Conservation (phyloP, 2,888 invertebrate species). For the Drosophila falleni region DNA sequence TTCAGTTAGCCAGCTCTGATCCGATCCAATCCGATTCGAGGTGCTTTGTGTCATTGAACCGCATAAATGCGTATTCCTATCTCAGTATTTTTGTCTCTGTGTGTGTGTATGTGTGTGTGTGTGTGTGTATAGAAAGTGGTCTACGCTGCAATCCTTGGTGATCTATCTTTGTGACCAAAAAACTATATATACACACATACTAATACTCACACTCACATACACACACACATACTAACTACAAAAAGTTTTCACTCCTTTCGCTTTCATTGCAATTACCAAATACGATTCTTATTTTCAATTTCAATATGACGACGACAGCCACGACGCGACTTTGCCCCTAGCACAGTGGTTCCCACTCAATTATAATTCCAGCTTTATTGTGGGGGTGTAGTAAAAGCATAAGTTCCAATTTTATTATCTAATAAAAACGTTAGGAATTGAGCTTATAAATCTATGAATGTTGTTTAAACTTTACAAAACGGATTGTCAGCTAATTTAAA, state of each 20-base stretch:
- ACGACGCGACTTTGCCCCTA: slow-evolving; percentile 33
- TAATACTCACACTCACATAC: slow-evolving; percentile 26
- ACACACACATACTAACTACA: slow-evolving; percentile 37
- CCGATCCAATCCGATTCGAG: slow-evolving; percentile 29
- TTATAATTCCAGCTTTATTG: neutral
- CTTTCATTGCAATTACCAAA: slow-evolving; percentile 80
- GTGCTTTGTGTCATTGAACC: slow-evolving; percentile 61
- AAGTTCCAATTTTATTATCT: neutral
- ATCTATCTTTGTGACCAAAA: slow-evolving; percentile 79
- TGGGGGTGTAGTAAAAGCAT: slow-evolving; percentile 5
- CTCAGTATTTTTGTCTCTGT: slow-evolving; percentile 6
- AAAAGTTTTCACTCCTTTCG: slow-evolving; percentile 79
- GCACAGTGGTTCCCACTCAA: slow-evolving; percentile 44
- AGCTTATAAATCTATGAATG: neutral
- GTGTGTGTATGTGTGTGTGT: slow-evolving; percentile 11
- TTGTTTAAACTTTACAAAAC: neutral
- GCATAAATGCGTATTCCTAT: slow-evolving; percentile 19
- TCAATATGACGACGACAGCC: slow-evolving; percentile 79
- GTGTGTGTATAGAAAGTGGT: slow-evolving; percentile 68
- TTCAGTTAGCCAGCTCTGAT: slow-evolving; percentile 35
- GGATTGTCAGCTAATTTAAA: neutral
- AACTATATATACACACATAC: slow-evolving; percentile 37
- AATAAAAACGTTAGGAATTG: neutral
- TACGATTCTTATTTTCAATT: slow-evolving; percentile 81
- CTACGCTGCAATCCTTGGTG: slow-evolving; percentile 67